These are phyloP conservation scores for Chelonus insularis DNA, from an alignment of 1,140 invertebrate species.

Conservation along the genomic window DNA sequence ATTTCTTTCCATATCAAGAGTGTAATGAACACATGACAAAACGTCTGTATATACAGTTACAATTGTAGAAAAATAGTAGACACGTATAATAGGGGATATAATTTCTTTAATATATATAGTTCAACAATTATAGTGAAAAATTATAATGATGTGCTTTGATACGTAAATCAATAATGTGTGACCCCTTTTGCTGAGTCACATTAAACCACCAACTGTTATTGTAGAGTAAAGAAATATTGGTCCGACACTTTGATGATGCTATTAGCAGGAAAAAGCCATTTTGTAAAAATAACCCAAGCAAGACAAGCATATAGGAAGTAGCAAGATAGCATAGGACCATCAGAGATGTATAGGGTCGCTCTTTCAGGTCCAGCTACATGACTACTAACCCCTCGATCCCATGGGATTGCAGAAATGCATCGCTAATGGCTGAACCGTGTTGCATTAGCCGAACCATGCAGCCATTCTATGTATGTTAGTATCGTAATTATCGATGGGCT, in stretches of 20 bases:
- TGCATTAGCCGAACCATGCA: conserved; percentile 51
- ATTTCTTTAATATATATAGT: no score
- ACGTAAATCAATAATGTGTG: no score
- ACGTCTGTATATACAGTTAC: no score
- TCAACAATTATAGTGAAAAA: no score
- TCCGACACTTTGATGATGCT: conserved; percentile 6
- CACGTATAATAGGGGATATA: no score
- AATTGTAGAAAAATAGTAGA: no score
- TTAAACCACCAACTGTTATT: not conserved
- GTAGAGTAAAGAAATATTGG: conserved; percentile 7
- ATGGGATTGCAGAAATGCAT: conserved; percentile 45
- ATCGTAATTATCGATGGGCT: conserved; percentile 9
- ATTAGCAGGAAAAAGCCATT: conserved; percentile 35
- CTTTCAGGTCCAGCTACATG: not conserved
- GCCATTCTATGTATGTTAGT: conserved; percentile 28
- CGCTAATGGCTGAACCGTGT: conserved; percentile 53
- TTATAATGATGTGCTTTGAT: no score
- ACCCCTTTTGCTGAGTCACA: not conserved
- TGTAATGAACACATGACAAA: no score
- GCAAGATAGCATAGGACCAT: no score
- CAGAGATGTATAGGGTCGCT: no score
- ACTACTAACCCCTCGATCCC: conserved; percentile 12
- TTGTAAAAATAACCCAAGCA: conserved; percentile 45
- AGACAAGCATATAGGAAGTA: not conserved
- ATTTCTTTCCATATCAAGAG: no score